phyloP scores from a whole-genome alignment of 1,140 invertebrate species.

The Drosophila santomea region DNA sequence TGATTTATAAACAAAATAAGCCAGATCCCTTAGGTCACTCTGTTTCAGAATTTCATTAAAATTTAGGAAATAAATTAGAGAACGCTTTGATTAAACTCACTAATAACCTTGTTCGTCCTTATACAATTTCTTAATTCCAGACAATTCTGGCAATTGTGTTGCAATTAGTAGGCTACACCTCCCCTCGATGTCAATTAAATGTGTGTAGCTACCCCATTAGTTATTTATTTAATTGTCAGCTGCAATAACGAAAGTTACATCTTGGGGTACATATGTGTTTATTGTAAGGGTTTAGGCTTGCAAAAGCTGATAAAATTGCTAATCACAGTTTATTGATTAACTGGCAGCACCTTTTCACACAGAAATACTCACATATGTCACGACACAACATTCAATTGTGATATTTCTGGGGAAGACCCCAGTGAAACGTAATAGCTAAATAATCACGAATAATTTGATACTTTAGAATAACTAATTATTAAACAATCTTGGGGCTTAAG shows the following conservation, averaged over 20 bases:
- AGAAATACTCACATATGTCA: not conserved
- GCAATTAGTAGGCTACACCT: not conserved
- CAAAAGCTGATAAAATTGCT: no score
- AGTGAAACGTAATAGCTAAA: constrained; percentile 4
- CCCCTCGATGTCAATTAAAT: not conserved
- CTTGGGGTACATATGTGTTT: not conserved
- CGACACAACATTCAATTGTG: constrained; percentile 1
- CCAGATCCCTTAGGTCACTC: no score
- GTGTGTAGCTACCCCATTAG: not conserved
- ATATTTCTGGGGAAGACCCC: not conserved
- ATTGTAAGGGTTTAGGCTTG: no score
- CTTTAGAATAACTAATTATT: not conserved
- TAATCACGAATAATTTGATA: constrained; percentile 1
- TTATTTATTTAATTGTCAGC: constrained; percentile 1
- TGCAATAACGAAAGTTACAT: not conserved
- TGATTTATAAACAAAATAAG: no score
- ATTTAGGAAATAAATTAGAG: not conserved
- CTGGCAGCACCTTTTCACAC: no score
- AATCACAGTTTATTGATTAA: not conserved
- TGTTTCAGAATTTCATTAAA: no score
- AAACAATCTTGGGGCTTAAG: not conserved
- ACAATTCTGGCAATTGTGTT: not conserved
- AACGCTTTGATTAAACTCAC: not conserved
- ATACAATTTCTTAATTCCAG: not conserved
- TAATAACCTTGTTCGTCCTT: not conserved